A percentile compares a stretch with the other conserved stretches of the same genome.
Evolutionary conservation across 2,888 invertebrate genomes (phyloP).

Genomic region (Meganola albula): DNA sequence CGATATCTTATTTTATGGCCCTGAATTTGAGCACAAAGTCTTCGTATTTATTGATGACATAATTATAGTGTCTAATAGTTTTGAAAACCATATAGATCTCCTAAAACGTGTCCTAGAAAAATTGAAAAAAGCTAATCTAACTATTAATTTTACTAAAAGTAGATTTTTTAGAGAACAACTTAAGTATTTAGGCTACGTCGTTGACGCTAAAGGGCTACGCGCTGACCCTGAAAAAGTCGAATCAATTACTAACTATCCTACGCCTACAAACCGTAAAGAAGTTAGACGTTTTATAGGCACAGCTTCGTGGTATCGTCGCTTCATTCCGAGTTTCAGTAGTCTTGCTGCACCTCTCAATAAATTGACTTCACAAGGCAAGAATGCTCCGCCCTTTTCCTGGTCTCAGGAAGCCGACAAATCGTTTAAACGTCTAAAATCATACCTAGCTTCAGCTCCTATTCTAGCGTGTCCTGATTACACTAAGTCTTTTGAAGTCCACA

Average conservation of each 20-base stretch:
- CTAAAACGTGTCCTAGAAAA: slow-evolving; percentile 16
- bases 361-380: slow-evolving; percentile 20
- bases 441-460: slow-evolving; percentile 11
- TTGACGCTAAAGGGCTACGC: slow-evolving; percentile 21
- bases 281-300: slow-evolving; percentile 25
- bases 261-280: slow-evolving; percentile 23
- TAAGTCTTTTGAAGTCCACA: slow-evolving; percentile 15
- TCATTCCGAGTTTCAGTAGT: slow-evolving; percentile 25
- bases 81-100: slow-evolving; percentile 17
- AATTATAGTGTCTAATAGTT: slow-evolving; percentile 13
- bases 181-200: slow-evolving; percentile 21
- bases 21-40: slow-evolving; percentile 15
- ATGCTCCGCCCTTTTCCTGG: slow-evolving; percentile 25
- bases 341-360: slow-evolving; percentile 23
- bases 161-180: slow-evolving; percentile 21
- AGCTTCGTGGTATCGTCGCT: slow-evolving; percentile 27
- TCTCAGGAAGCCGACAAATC: slow-evolving; percentile 20
- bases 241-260: slow-evolving; percentile 21
- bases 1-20: slow-evolving; percentile 15
- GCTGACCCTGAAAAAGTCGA: slow-evolving; percentile 23
- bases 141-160: slow-evolving; percentile 23
- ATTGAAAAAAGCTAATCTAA: slow-evolving; percentile 20
- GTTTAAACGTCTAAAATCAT: slow-evolving; percentile 16
- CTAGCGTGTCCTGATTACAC: slow-evolving; percentile 15
- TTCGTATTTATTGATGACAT: slow-evolving; percentile 26